Evolutionary conservation across 1,140 invertebrate species (phyloP), one percentile per base, ranked within the genome.

Genomic region (Pollicipes pollicipes): DNA sequence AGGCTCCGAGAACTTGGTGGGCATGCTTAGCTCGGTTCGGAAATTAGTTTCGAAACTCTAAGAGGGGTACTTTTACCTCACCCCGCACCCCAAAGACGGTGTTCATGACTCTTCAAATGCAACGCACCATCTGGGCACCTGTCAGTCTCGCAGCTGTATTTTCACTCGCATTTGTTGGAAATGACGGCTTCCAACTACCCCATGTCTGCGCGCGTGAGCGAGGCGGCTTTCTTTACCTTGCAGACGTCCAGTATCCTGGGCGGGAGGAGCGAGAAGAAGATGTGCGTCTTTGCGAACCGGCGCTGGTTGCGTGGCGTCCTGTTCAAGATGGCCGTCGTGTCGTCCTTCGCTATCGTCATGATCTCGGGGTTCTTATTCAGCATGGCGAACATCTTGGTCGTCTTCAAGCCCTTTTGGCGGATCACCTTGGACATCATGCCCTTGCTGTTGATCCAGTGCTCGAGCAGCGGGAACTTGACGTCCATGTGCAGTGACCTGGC

Each of bases 251-350:
- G 45, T 58, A 58, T 58, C 45, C 17, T 10, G 45, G 77, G 73
- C 26, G 82, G 81, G 35, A 84, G 71, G 21, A 83, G 73, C 37
- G 76, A 73, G 29, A 76, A 76, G 17, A 82, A 82, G 17, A 83
- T 76, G 73, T 83, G 83, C 66, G 81, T 80, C 75, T 83, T 84
- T 30, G 83, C 79, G 32, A 81, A 77, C 32, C 83, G 78, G 78
- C 8, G 76, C 75, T 66, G 70, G 64, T 68, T 75, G 77, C 26
- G 77, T 75, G 30, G 75, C 70, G 8, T 83, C 75, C 30, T 64
- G 3, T n/a, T 30, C 32, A n/a, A 73, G 32, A 74, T 16, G 70
- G 73, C 21, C 74, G 69, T 30, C 21, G 27, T 67, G 71, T 68
- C 27, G 58, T 63, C 8, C 45, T 27, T 3, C 74, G 75, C 45